Base-by-base conservation (phyloP, 2,113 vertebrate genomes). In the Lophotis ruficrista region DNA sequence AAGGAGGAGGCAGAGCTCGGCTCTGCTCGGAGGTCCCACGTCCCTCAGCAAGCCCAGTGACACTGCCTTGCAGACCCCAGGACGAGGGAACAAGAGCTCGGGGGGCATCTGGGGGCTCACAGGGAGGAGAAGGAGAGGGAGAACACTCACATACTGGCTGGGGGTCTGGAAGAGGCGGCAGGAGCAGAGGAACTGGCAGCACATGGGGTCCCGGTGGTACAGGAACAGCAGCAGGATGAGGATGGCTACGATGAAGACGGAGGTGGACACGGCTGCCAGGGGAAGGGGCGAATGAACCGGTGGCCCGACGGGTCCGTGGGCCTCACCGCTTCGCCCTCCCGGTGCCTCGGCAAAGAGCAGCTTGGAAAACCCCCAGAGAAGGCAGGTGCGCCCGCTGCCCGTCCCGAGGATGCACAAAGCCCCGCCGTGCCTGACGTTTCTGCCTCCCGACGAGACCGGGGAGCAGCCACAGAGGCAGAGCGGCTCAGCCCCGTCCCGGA, bases 171-270 rank as follows among this genome's bases (percentile, higher is more conserved):
- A 95, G 35, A 98, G 97, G 43, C 97, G 97, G 87, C 97, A 98
- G 94, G 98, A 98, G 95, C 98, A 97, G 81, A 97, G 93, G 35
- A 97, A 97, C 80, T 98, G 98, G 98, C 98, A 99, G 97, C 98
- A 98, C 76, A 97, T 97, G 47, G 97, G 97, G 86, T 98, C 97
- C 57, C 97, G 97, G 75, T 98, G 98, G 90, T 98, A 98, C 48
- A 98, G 97, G 50, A 98, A 95, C 88, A 98, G 98, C 91, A 99
- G 95, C 92, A 98, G 91, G 92, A 98, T 94, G 86, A 98, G 94
- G 61, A 98, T 93, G 5, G 98, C 95, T 91, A 98, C 94, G 61
- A 99, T 98, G 95, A 99, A 98, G 87, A 98, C 95, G 5, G 98
- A 93, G 43, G 98, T 98, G 38, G 98, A 98, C 83, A 98, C 98